Percentiles rank a stretch among this genome's conserved stretches.
Conservation (phyloP, 30 jellyfish, hydroid and myxozoan genomes). For the Pelagia noctiluca region DNA sequence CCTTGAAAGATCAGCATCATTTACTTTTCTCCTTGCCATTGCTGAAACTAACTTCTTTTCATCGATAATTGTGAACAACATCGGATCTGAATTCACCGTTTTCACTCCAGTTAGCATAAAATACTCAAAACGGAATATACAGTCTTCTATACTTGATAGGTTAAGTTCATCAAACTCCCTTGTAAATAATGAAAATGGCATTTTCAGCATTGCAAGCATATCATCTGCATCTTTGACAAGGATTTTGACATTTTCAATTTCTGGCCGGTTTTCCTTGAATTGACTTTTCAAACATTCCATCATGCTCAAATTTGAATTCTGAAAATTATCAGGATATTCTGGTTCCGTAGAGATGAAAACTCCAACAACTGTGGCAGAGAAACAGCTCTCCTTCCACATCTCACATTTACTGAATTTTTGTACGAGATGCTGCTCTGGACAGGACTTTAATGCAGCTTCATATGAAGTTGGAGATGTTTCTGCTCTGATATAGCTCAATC, state of each 20-base stretch:
- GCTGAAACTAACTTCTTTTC: neutral
- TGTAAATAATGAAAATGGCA: neutral
- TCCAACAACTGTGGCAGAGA: neutral
- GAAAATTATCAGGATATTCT: neutral
- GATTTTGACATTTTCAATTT: neutral
- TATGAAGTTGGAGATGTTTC: neutral
- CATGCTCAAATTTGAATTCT: neutral
- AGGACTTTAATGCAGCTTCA: neutral
- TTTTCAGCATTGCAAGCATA: conserved; percentile 2
- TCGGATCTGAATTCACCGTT: neutral
- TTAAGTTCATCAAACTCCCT: neutral
- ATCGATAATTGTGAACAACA: neutral
- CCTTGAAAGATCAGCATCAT: neutral
- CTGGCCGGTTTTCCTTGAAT: neutral
- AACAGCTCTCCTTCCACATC: neutral
- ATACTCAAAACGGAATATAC: neutral
- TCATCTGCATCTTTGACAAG: conserved; percentile 1
- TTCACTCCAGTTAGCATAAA: conserved; percentile 4
- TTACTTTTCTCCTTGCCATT: neutral
- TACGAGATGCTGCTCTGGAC: neutral
- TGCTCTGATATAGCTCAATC: neutral
- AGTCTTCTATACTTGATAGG: neutral
- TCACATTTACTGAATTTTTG: neutral
- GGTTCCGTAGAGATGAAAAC: neutral
- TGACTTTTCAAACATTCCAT: neutral